Evolutionary conservation across 2,888 invertebrate species (phyloP).

Genomic region (Drosophila nigritarsus): DNA sequence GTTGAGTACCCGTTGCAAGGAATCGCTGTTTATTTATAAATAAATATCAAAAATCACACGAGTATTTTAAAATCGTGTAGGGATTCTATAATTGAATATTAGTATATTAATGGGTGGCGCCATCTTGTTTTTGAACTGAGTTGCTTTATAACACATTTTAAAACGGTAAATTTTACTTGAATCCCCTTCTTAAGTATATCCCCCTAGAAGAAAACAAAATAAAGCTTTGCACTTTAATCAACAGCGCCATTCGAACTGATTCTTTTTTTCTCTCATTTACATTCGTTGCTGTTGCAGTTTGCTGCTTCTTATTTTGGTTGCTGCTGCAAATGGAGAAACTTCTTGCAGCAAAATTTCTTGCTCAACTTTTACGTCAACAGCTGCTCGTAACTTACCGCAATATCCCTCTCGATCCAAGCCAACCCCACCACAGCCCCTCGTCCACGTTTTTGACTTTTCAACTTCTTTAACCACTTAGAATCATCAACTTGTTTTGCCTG

Average conservation of each 20-base stretch:
- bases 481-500: conserved; percentile 75
- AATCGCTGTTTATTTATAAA: neutral
- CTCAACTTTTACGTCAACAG: conserved; percentile 68
- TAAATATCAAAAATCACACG: neutral
- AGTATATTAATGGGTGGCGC: neutral
- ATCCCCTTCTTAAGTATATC: neutral
- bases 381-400: conserved; percentile 50
- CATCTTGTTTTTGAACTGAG: neutral
- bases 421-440: conserved; percentile 4
- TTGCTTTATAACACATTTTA: neutral
- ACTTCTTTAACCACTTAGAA: conserved; percentile 78
- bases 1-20: neutral
- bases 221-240: conserved; percentile 21
- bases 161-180: neutral
- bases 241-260: conserved; percentile 2
- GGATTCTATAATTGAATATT: neutral
- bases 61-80: neutral
- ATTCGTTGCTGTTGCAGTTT: conserved; percentile 7
- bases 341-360: conserved; percentile 48
- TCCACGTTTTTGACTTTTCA: conserved; percentile 74
- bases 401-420: neutral
- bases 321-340: conserved; percentile 55
- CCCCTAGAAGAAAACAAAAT: neutral
- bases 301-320: neutral
- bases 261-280: conserved; percentile 16